phyloP scores from a whole-genome alignment of 1,140 invertebrate genomes.

The Coptotermes formosanus region DNA sequence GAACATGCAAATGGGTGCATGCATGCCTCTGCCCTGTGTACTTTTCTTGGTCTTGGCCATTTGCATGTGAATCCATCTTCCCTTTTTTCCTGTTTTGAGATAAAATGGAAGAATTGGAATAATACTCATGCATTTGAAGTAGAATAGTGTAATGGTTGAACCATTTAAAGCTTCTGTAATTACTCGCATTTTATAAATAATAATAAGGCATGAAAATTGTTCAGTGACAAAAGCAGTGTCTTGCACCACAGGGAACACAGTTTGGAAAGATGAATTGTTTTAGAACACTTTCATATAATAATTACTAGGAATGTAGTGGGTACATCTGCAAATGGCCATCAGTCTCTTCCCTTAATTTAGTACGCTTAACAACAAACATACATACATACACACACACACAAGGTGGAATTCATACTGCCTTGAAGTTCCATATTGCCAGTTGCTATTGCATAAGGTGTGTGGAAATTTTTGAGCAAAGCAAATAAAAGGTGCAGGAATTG shows the following conservation, averaged over 20 bases:
- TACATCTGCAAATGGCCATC: constrained; percentile 25
- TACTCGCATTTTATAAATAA: background rate
- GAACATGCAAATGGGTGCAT: background rate
- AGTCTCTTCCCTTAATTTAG: constrained; percentile 38
- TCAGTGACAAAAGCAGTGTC: background rate
- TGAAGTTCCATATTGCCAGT: constrained; percentile 27
- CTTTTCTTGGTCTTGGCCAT: constrained; percentile 25
- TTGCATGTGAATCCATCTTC: constrained; percentile 2
- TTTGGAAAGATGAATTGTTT: background rate
- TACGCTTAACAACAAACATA: constrained; percentile 36
- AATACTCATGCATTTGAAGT: background rate
- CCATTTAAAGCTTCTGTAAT: background rate
- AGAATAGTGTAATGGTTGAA: background rate
- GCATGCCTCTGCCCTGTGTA: constrained; percentile 26
- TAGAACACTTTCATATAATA: no score
- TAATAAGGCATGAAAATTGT: background rate
- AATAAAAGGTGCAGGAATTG: background rate
- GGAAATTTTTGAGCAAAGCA: background rate
- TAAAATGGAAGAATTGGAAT: background rate
- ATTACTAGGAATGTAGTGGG: background rate
- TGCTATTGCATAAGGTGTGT: constrained; percentile 27
- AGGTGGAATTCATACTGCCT: constrained; percentile 4
- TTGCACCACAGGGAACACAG: background rate
- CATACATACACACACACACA: constrained; percentile 20
- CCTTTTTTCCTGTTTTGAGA: background rate